Evolutionary conservation across 2,113 vertebrate genomes (phyloP).

Genomic region (Trichomycterus rosablanca): DNA sequence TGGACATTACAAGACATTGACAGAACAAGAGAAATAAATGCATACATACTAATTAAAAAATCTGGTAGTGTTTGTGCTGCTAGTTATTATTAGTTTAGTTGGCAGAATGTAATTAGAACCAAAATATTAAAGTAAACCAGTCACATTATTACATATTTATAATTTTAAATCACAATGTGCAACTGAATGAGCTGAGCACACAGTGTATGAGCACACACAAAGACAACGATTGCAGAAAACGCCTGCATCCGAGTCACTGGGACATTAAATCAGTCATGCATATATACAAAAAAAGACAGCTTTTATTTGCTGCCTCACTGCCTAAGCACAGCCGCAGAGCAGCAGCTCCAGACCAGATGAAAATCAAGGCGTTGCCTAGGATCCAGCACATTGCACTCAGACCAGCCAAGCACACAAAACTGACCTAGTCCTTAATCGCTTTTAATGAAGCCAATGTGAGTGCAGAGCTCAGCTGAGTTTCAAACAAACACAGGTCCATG

Average conservation of each 20-base stretch:
- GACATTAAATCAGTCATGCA: constrained; percentile 52
- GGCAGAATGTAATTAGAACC: too few relatives aligned
- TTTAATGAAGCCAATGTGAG: constrained; percentile 66
- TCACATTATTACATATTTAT: too few relatives aligned
- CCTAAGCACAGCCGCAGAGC: constrained; percentile 35
- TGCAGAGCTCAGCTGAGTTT: constrained; percentile 49
- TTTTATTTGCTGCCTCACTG: constrained; percentile 55
- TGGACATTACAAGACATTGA: too few relatives aligned
- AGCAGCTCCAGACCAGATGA: constrained; percentile 41
- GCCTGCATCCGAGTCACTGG: constrained; percentile 32
- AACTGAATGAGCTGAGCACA: neutral
- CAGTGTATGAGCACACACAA: neutral
- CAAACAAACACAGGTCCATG: constrained; percentile 11
- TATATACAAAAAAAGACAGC: constrained; percentile 47
- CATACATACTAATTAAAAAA: too few relatives aligned
- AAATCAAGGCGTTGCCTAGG: constrained; percentile 51
- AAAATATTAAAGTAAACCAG: too few relatives aligned
- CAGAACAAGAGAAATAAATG: too few relatives aligned
- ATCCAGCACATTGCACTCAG: constrained; percentile 35
- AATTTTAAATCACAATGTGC: too few relatives aligned
- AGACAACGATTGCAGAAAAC: constrained; percentile 34
- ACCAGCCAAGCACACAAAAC: constrained; percentile 57
- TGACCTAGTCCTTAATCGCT: constrained; percentile 67
- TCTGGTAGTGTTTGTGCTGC: too few relatives aligned
- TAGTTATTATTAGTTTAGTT: too few relatives aligned